Evolutionary conservation across 2,113 vertebrate species (phyloP).

Genomic region (Hoplias malabaricus): DNA sequence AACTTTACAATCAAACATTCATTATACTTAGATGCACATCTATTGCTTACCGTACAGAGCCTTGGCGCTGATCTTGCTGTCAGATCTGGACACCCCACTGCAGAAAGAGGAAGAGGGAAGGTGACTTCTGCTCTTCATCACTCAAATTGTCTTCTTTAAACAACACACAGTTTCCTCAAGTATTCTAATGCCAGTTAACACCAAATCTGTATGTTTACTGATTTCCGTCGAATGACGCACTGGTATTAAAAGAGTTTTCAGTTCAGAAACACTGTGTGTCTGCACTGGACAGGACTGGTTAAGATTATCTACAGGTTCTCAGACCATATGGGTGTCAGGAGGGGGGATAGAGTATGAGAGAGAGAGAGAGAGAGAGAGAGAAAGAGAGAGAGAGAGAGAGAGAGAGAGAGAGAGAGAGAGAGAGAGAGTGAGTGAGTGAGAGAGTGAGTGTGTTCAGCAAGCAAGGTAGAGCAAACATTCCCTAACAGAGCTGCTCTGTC

Average conservation of each 20-base stretch:
- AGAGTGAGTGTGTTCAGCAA: slow-evolving; percentile 18
- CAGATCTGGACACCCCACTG: slow-evolving; percentile 77
- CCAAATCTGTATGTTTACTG: neutral
- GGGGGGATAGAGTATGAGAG: slow-evolving; percentile 39
- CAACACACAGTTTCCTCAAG: neutral
- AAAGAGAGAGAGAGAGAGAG: slow-evolving; percentile 29
- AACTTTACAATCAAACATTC: slow-evolving; percentile 3
- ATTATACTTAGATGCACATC: neutral
- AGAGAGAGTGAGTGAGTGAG: slow-evolving; percentile 18
- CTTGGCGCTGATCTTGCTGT: slow-evolving; percentile 81
- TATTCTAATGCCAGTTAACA: neutral
- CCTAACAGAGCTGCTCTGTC: slow-evolving; percentile 75
- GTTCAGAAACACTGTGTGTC: neutral
- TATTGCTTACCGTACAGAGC: slow-evolving; percentile 74
- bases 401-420: slow-evolving; percentile 25
- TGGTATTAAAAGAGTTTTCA: neutral
- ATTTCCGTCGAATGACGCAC: neutral
- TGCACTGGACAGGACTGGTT: slow-evolving; percentile 50
- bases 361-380: neutral
- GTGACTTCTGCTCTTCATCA: slow-evolving; percentile 70
- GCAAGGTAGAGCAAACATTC: slow-evolving; percentile 72
- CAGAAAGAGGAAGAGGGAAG: slow-evolving; percentile 66
- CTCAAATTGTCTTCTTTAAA: neutral
- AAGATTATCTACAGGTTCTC: slow-evolving; percentile 66
- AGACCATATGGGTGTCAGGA: slow-evolving; percentile 61